Evolutionary conservation across 2,113 vertebrate species (phyloP), one percentile per base, ranked within the genome.

Genomic region (Labeo rohita): DNA sequence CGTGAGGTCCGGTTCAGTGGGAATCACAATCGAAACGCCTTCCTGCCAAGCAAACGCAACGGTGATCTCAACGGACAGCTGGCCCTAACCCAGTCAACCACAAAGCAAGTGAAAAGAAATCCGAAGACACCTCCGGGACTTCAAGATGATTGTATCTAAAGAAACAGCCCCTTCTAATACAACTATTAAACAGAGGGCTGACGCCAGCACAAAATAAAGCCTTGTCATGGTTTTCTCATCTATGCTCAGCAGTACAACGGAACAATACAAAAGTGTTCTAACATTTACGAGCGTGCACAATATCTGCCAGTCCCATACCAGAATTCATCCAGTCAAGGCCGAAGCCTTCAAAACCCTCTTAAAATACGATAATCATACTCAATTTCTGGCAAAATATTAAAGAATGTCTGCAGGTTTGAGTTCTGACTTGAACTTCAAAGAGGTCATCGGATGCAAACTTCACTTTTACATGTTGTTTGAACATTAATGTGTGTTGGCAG

Each of bases 191-290:
- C 21, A 50, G 21, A 63, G 6, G 28, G 39, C 54, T 61, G 70
- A 84, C 21, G 43, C 59, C 88, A 89, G 28, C 81, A 50, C 49
- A 76, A 68, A 89, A 81, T 65, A 84, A 86, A 75, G 70, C 75
- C 65, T 52, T 70, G 68, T 78, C 43, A 18, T 87, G 88, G 83
- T 87, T 90, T 88, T 87, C 81, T 82, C 87, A 83, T 87, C 76
- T 65, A 59, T 66, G 83, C 18, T 56, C 43, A 47, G 39, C 6
- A 18, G 15, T 84, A n/a, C 65, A 87, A 75, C 49, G 76, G 68
- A 88, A 85, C n/a, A 81, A 84, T 91, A 89, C 83, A 91, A 86
- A 79, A 65, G 70, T 43, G 77, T 86, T 87, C 70, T 86, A 63
- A 56, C 49, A 73, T 90, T 90, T 83, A 90, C 50, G 82, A 74